These are phyloP conservation scores for Parauchenoglanis ngamensis DNA, from an alignment of 2,797 vertebrate genomes.

Conservation along the genomic window DNA sequence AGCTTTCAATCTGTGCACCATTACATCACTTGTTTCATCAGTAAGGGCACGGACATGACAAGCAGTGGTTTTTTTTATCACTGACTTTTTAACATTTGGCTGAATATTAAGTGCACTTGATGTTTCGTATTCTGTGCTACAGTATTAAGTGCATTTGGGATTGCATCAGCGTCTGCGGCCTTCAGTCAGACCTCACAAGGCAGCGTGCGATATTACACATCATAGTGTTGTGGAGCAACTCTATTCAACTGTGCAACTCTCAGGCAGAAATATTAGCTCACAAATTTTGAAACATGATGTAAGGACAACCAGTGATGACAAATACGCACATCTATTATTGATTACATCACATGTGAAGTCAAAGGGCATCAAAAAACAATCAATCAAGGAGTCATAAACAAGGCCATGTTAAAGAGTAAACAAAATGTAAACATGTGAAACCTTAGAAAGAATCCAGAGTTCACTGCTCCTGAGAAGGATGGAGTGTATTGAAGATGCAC, in stretches of 20 bases:
- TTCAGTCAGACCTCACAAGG: slow-evolving; percentile 44
- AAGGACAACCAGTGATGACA: background rate
- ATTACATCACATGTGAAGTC: background rate
- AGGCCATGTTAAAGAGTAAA: background rate
- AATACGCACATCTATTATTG: background rate
- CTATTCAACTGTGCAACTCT: slow-evolving; percentile 44
- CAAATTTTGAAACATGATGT: background rate
- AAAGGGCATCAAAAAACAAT: background rate
- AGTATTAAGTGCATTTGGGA: slow-evolving; percentile 24
- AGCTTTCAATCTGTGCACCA: background rate
- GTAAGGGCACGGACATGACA: background rate
- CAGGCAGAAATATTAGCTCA: background rate
- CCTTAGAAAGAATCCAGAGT: background rate
- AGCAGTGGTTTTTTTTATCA: background rate
- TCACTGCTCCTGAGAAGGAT: background rate
- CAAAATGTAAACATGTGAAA: background rate
- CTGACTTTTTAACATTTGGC: background rate
- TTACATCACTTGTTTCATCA: background rate
- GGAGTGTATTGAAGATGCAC: background rate
- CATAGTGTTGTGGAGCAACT: slow-evolving; percentile 19
- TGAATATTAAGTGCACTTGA: slow-evolving; percentile 38
- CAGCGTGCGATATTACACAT: slow-evolving; percentile 35
- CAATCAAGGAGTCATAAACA: background rate
- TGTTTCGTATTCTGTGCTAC: background rate
- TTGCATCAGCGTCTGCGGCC: slow-evolving; percentile 19